These are phyloP conservation scores for Ceratosolen solmsi DNA, from an alignment of 1,140 invertebrate species.

Conservation along the genomic window DNA sequence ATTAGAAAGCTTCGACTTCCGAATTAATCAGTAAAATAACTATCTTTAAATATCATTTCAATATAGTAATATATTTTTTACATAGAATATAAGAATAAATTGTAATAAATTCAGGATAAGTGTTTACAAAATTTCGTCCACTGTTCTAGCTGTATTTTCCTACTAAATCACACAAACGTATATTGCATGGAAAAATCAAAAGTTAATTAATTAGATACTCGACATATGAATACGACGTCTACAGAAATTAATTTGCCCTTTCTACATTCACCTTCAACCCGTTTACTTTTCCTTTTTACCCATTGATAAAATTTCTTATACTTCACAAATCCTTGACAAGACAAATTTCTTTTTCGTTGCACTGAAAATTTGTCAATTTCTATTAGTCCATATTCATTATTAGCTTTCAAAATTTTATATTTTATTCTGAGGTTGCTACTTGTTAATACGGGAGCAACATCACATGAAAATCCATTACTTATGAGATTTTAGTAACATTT, in stretches of 20 bases:
- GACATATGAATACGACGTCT: constrained; percentile 44
- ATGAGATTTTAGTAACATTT: too few relatives aligned
- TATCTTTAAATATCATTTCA: background rate
- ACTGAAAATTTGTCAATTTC: background rate
- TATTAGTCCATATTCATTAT: constrained; percentile 33
- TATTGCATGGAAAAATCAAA: constrained; percentile 12
- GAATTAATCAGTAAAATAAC: background rate
- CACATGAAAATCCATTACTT: too few relatives aligned
- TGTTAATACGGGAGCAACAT: too few relatives aligned
- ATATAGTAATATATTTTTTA: background rate
- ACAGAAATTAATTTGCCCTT: constrained; percentile 30
- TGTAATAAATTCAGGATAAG: constrained; percentile 7
- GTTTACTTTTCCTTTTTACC: background rate
- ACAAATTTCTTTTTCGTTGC: background rate
- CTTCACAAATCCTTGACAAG: background rate
- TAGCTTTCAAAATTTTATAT: constrained; percentile 7
- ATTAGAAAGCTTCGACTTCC: background rate
- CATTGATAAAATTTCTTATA: constrained; percentile 7
- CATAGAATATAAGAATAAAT: background rate
- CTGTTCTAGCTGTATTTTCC: background rate
- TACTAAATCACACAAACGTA: background rate
- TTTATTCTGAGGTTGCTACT: too few relatives aligned
- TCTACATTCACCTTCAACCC: background rate
- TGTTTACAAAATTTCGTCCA: constrained; percentile 24
- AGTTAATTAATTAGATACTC: constrained; percentile 37